Evolutionary conservation across 2,113 vertebrate genomes (phyloP).

Genomic region (Hyaena hyaena): DNA sequence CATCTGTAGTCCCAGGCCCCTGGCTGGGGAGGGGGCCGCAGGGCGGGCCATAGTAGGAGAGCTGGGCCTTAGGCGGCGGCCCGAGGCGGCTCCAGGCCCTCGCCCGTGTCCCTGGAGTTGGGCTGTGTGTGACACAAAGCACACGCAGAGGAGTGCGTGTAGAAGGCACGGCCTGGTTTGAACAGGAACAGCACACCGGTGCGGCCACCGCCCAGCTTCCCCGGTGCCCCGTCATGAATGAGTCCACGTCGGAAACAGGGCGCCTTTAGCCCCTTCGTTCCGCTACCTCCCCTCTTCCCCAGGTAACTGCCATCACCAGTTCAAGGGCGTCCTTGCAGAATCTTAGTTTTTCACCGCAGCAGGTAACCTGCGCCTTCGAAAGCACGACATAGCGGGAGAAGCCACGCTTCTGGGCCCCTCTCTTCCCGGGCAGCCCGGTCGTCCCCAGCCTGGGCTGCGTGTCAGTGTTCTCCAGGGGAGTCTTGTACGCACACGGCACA

Average conservation of each 20-base stretch:
- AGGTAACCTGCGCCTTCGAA: not conserved
- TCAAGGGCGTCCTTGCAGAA: not conserved
- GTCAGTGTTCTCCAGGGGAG: accelerated
- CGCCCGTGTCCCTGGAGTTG: no score
- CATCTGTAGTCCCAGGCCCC: not conserved
- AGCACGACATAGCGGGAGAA: not conserved
- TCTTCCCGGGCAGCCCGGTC: not conserved
- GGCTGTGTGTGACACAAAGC: not conserved
- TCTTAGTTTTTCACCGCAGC: not conserved
- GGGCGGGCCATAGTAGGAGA: accelerated
- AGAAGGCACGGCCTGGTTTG: not conserved
- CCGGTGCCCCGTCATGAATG: accelerated
- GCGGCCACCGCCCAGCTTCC: not conserved
- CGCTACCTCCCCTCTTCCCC: not conserved
- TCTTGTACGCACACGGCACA: accelerated
- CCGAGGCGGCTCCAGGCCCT: no score
- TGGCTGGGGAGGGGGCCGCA: accelerated
- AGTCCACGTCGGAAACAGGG: not conserved
- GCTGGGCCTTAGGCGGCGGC: no score
- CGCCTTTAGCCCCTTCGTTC: not conserved
- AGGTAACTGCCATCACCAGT: not conserved
- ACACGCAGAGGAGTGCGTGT: accelerated
- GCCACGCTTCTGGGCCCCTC: not conserved
- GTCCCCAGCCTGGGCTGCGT: accelerated
- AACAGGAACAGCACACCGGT: not conserved